phyloP scores from a whole-genome alignment of 2,113 vertebrate species.

The Planiliza haematocheilus region DNA sequence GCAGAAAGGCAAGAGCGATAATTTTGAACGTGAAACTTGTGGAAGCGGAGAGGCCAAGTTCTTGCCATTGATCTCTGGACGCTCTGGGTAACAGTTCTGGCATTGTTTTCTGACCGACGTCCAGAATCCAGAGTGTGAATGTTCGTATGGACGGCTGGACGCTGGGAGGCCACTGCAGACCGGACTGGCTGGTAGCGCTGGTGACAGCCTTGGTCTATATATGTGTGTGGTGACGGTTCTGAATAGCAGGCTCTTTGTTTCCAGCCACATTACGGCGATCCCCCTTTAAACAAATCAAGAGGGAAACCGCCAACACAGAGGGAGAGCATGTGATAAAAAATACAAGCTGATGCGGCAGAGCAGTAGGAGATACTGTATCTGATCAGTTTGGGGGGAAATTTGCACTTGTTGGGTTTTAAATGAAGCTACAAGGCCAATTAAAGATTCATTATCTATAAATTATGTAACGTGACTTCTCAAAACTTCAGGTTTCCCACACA shows the following conservation, averaged over 20 bases:
- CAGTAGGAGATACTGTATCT: no score
- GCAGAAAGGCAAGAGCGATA: constrained; percentile 18
- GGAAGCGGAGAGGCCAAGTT: constrained; percentile 53
- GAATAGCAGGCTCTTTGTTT: constrained; percentile 53
- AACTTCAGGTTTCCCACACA: not conserved
- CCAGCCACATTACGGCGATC: constrained; percentile 4
- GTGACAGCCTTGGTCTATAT: constrained; percentile 33
- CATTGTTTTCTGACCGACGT: constrained; percentile 46
- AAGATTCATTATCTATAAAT: not conserved
- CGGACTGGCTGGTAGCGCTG: constrained; percentile 28
- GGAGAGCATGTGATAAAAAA: constrained; percentile 21
- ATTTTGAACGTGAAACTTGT: constrained; percentile 50
- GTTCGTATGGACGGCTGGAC: constrained; percentile 22
- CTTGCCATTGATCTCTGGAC: constrained; percentile 38
- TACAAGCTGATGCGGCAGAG: not conserved
- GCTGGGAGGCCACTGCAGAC: constrained; percentile 29
- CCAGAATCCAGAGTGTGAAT: constrained; percentile 30
- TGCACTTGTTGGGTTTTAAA: no score
- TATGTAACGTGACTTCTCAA: not conserved
- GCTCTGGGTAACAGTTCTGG: constrained; percentile 50
- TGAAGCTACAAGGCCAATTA: not conserved
- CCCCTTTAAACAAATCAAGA: constrained; percentile 22
- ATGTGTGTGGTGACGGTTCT: not conserved
- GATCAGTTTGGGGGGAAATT: no score
- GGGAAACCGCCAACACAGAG: not conserved